Evolutionary conservation across 2,113 vertebrate genomes (phyloP).

Genomic region (Hypomesus transpacificus): DNA sequence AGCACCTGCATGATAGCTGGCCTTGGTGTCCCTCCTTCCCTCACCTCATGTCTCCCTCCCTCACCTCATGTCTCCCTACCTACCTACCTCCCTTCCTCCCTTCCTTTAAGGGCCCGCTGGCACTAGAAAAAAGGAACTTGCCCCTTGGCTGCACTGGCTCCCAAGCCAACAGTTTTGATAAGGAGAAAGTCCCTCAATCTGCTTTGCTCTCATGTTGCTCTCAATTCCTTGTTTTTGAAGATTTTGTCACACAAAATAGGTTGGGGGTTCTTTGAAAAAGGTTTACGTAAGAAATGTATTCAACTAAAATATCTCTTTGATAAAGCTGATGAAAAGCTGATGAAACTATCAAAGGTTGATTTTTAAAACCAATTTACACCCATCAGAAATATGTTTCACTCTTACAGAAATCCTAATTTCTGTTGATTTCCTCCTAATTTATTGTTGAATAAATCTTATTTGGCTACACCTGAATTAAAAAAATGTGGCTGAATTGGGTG

Average conservation of each 20-base stretch:
- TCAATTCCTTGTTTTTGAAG: constrained; percentile 2
- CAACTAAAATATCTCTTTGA: background rate
- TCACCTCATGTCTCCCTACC: background rate
- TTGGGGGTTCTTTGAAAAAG: background rate
- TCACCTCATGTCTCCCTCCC: background rate
- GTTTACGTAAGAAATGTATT: background rate
- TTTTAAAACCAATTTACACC: background rate
- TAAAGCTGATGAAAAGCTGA: background rate
- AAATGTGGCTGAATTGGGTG: no score
- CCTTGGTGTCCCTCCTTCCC: background rate
- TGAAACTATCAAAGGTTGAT: background rate
- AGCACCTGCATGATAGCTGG: background rate
- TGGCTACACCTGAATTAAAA: no score
- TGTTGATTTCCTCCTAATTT: no score
- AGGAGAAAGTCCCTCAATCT: constrained; percentile 5
- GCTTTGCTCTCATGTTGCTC: constrained; percentile 5
- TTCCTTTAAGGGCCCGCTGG: background rate
- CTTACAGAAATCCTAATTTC: background rate
- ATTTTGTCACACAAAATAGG: background rate
- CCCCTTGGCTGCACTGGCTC: background rate
- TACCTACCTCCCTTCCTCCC: background rate
- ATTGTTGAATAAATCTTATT: no score
- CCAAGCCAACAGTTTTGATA: background rate
- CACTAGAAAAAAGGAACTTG: background rate
- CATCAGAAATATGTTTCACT: background rate